Evolutionary conservation across 2,797 vertebrate genomes (phyloP), one percentile per base, ranked within the genome.

Genomic region (Eospalax fontanierii): DNA sequence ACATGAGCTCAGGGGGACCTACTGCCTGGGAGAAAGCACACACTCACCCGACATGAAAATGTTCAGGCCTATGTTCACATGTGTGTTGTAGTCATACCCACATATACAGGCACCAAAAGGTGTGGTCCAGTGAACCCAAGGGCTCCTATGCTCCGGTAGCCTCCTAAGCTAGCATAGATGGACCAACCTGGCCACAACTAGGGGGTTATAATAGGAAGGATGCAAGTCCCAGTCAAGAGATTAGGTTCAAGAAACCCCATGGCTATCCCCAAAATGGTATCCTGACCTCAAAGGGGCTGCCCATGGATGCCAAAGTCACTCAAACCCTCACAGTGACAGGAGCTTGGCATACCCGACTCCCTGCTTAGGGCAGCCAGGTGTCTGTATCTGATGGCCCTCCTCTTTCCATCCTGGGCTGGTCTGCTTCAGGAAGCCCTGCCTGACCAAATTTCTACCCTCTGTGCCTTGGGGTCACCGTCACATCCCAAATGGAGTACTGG

Each of bases 401-500:
- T 38, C 57, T 18, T n/a, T 30, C 87, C 33, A 59, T 30, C 19
- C 35, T 21, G 30, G 50, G 28, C 68, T 75, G 22, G 14, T 28
- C 18, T 2, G n/a, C 57, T 26, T 78, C 65, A 63, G 46, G 75
- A 70, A 74, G 35, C 14, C 16, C 33, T 15, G 57, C 38, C 68
- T 43, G 28, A 43, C 28, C 24, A n/a, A 3, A 1, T 33, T 38
- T 57, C 75, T 1, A 10, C 38, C 40, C n/a, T 35, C 54, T 54
- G 2, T 24, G 59, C 0, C 6, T 63, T 1, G 0, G 35, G 35
- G 68, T 81, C 71, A 35, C 50, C 46, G 40, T 1, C 24, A 57
- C 21, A 18, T 46, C 6, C 3, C 46, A 6, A 1, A 2, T 0
- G 7, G 3, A 22, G 4, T 4, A 14, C 91, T 59, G 33, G 59